phyloP scores from a whole-genome alignment of 2,113 vertebrate species.

The Ammodytes dubius region DNA sequence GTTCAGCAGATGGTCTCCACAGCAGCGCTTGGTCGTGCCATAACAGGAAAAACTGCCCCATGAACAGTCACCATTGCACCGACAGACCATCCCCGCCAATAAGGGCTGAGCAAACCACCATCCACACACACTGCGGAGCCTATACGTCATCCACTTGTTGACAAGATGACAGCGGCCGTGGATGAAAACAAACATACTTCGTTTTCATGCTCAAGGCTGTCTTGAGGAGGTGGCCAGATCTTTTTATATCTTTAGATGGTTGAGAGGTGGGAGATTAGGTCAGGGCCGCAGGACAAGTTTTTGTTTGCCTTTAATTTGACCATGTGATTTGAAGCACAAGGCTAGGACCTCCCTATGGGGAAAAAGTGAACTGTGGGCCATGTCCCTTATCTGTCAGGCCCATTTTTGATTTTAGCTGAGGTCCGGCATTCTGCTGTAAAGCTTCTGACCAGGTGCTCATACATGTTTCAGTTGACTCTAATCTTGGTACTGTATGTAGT shows the following conservation, averaged over 20 bases:
- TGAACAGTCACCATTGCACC: conserved; percentile 41
- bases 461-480: background rate
- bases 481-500: background rate
- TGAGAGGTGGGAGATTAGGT: background rate
- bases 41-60: conserved; percentile 46
- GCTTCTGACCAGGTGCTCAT: background rate
- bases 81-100: conserved; percentile 41
- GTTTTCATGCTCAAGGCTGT: background rate
- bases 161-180: conserved; percentile 21
- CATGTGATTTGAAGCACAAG: too few relatives aligned
- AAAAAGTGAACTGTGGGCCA: background rate
- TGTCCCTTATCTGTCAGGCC: background rate
- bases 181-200: conserved; percentile 5
- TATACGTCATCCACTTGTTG: conserved; percentile 4
- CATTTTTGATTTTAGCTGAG: background rate
- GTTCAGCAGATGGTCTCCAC: conserved; percentile 71
- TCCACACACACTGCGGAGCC: conserved; percentile 8
- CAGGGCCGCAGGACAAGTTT: background rate
- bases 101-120: conserved; percentile 25
- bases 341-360: background rate
- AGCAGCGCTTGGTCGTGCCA: conserved; percentile 60
- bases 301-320: background rate
- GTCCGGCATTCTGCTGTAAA: background rate
- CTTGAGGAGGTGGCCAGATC: background rate
- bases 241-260: background rate